phyloP scores from a whole-genome alignment of 2,797 vertebrate species.

The Bucorvus abyssinicus region DNA sequence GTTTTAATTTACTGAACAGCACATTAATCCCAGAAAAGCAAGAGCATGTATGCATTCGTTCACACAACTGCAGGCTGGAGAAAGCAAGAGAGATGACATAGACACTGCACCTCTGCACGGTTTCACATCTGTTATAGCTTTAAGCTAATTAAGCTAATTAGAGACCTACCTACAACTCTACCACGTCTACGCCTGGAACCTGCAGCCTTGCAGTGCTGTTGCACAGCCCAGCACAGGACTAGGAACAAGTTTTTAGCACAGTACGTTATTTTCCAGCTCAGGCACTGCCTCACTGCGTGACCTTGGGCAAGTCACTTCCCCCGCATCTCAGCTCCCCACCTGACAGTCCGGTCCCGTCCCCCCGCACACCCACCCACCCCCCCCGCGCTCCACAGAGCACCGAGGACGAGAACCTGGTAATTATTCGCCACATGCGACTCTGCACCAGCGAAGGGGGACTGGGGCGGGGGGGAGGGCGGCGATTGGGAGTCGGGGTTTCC shows the following conservation, averaged over 20 bases:
- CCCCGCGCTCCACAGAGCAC: not conserved
- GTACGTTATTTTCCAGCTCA: not conserved
- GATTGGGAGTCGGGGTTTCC: fast-evolving
- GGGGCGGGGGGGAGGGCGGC: fast-evolving
- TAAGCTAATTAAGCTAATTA: not conserved
- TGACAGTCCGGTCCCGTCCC: not conserved
- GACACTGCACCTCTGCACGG: not conserved
- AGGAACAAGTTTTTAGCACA: not conserved
- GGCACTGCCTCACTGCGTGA: not conserved
- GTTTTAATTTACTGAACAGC: not conserved
- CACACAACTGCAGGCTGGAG: not conserved
- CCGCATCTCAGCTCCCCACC: not conserved
- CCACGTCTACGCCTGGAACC: not conserved
- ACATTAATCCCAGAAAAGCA: not conserved
- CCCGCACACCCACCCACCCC: too few species aligned
- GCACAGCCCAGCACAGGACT: not conserved
- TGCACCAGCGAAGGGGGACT: not conserved
- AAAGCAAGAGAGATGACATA: not conserved
- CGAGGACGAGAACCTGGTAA: not conserved
- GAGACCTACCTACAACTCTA: not conserved
- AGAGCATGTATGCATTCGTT: not conserved
- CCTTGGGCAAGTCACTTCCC: conserved; percentile 25
- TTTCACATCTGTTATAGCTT: not conserved
- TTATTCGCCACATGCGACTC: not conserved
- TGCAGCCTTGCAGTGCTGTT: not conserved